A percentile compares a stretch with the other conserved stretches of the same genome.
Evolutionary conservation across 1,140 invertebrate species (phyloP).

Genomic region (Agraylea sexmaculata): DNA sequence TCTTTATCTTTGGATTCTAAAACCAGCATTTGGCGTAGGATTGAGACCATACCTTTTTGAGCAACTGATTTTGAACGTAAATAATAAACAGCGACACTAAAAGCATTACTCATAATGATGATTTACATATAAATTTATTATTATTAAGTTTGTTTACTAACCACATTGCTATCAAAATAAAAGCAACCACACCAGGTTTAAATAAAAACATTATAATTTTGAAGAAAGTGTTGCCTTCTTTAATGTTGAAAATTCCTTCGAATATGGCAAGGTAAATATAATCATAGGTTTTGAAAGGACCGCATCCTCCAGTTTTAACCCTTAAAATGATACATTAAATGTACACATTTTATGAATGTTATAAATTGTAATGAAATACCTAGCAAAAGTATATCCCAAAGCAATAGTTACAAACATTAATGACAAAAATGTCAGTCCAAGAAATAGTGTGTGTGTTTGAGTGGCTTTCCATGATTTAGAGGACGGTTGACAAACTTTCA

Average conservation of each 20-base stretch:
- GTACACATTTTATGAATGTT: conserved; percentile 12
- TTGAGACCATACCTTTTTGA: conserved; percentile 47
- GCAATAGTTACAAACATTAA: conserved; percentile 44
- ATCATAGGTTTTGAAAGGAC: conserved; percentile 36
- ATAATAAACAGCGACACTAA: conserved; percentile 55
- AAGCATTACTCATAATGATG: conserved; percentile 16
- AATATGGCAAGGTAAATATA: conserved; percentile 40
- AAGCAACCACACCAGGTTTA: conserved; percentile 38
- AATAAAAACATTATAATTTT: conserved; percentile 31
- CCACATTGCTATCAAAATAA: conserved; percentile 41
- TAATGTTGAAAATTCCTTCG: conserved; percentile 32
- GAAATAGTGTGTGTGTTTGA: conserved; percentile 57
- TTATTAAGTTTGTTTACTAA: conserved; percentile 25
- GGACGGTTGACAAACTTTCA: conserved; percentile 46
- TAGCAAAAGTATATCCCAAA: conserved; percentile 47
- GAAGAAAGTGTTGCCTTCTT: conserved; percentile 32
- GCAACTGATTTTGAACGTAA: conserved; percentile 50
- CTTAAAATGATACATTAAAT: conserved; percentile 25
- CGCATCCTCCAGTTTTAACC: conserved; percentile 32
- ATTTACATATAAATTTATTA: conserved; percentile 4
- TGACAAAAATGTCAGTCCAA: conserved; percentile 52
- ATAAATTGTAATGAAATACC: conserved; percentile 28
- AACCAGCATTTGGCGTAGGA: conserved; percentile 55
- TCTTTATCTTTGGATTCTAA: conserved; percentile 64
- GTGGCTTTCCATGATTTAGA: conserved; percentile 54